Evolutionary conservation across 2,797 vertebrate species (phyloP).

Genomic region (Phyllotis vaccarum): DNA sequence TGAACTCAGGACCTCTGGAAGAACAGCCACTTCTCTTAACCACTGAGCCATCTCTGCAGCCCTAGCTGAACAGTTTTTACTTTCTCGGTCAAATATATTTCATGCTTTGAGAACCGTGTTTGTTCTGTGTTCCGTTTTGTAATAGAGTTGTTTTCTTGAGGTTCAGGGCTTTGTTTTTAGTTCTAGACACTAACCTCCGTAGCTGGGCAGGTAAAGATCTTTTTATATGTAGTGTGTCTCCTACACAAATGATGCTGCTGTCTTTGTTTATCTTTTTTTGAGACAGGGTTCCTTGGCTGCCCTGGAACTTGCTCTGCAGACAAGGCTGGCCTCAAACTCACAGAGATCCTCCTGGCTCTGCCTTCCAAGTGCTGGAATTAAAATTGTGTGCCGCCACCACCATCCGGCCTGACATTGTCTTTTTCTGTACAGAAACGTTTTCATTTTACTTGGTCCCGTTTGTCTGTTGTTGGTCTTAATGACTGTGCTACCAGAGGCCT

Average conservation of each 20-base stretch:
- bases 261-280: neutral
- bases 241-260: neutral
- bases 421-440: neutral
- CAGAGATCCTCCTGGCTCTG: neutral
- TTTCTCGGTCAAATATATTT: neutral
- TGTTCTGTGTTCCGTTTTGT: neutral
- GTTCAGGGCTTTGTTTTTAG: neutral
- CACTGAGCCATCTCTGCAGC: no score
- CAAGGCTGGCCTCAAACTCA: neutral
- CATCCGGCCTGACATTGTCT: neutral
- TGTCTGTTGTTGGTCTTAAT: neutral
- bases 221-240: neutral
- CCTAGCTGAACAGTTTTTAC: neutral
- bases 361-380: neutral
- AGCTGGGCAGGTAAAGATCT: neutral
- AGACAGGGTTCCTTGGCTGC: neutral
- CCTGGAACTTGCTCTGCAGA: neutral
- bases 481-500: neutral
- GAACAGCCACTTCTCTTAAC: no score
- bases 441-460: neutral
- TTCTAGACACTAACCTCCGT: neutral
- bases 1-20: no score
- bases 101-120: neutral
- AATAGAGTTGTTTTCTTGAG: neutral
- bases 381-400: neutral